Conservation (phyloP, 2,113 vertebrate genomes). For the Mastomys natalensis region DNA sequence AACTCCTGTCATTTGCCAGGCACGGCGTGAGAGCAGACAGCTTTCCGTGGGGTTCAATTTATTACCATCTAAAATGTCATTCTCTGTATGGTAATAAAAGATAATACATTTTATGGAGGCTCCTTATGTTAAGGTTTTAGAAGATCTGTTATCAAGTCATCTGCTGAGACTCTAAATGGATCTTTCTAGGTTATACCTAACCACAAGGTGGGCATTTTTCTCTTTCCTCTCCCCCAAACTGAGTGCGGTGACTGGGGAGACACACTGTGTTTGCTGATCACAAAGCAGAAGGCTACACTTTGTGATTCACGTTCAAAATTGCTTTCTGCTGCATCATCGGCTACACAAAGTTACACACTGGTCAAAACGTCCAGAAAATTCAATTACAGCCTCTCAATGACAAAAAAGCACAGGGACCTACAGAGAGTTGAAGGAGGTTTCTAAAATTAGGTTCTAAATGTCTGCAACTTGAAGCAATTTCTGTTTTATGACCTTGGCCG, state of each 20-base stretch:
- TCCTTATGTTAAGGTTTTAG: constrained; percentile 81
- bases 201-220: constrained; percentile 1
- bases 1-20: constrained; percentile 21
- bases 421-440: constrained; percentile 72
- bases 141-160: constrained; percentile 81
- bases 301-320: constrained; percentile 81
- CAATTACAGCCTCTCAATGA: constrained; percentile 84
- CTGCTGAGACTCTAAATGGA: constrained; percentile 80
- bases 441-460: constrained; percentile 83
- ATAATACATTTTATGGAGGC: constrained; percentile 77
- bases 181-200: constrained; percentile 71
- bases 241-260: constrained; percentile 55
- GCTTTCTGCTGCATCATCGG: constrained; percentile 81
- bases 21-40: constrained; percentile 66
- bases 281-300: constrained; percentile 72
- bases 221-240: constrained; percentile 46
- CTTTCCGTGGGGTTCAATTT: constrained; percentile 80
- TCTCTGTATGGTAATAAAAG: constrained; percentile 82
- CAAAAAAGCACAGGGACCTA: constrained; percentile 69
- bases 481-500: constrained; percentile 61
- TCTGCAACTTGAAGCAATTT: constrained; percentile 57
- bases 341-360: constrained; percentile 84
- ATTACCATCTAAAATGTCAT: constrained; percentile 74
- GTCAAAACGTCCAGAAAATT: constrained; percentile 87
- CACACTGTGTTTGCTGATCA: constrained; percentile 77